Base-by-base conservation (phyloP, 1,140 invertebrate species). In the Reticulitermes speratus region DNA sequence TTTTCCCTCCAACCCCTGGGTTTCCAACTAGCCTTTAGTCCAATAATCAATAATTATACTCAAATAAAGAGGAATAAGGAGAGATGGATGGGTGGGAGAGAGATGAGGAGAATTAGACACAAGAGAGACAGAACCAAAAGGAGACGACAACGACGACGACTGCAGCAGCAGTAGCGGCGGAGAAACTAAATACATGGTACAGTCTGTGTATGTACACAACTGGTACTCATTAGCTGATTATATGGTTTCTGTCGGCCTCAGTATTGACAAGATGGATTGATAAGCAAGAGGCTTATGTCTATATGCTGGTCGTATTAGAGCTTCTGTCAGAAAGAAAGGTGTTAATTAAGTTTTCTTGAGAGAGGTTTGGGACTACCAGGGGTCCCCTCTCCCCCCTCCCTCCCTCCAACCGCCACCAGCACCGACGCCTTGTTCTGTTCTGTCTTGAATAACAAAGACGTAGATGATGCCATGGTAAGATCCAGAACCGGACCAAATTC, bases 1-100 rank as follows among this genome's bases (percentile, higher is more conserved):
- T 48, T 25, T 48, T 32, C 83, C 86, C 86, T 52, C 52, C n/a
- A n/a, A 23, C 65, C 38, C 65, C 84, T 23, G 45, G 45, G 45
- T 85, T 85, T 59, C 85, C 85, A 86, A 86, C 85, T 86, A 86
- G 85, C 86, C 86, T 86, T 86, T 44, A 83, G 44, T 52, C 83
- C 86, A 84, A 86, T 86, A 86, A 86, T 86, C 86, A 86, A 86
- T 86, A 86, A 86, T 86, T 86, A 86, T 86, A 86, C 86, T 86
- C 86, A 86, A 86, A 86, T 86, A 86, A 86, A 86, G 86, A 86
- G 82, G 86, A 86, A 86, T 86, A 86, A 86, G 86, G 86, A 86
- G 86, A 86, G 86, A 86, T 86, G 86, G 86, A 86, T 86, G 83
- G 81, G 59, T 82, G 30, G 48, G 32, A 69, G n/a, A 69, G 86